A percentile compares a stretch with the other conserved stretches of the same genome.
phyloP scores from a whole-genome alignment of 2,888 invertebrate genomes.

The Lomographa bimaculata region DNA sequence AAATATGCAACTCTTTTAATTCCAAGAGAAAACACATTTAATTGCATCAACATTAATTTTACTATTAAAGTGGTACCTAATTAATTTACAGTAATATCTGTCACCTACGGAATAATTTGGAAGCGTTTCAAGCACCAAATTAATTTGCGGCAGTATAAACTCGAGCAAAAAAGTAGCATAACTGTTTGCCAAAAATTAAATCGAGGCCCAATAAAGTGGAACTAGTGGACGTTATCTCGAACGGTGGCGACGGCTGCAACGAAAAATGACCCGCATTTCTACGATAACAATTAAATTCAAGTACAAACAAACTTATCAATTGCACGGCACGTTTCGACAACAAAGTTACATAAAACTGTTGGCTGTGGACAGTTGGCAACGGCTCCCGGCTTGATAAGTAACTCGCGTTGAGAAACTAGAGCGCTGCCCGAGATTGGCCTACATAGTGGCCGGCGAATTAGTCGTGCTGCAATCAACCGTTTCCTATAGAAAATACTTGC shows the following conservation, averaged over 20 bases:
- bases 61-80: too few species aligned
- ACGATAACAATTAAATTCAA: constrained; percentile 36
- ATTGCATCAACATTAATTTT: too few species aligned
- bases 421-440: constrained; percentile 74
- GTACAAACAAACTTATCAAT: constrained; percentile 62
- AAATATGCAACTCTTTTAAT: constrained; percentile 5
- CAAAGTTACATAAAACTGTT: constrained; percentile 77
- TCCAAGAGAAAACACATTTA: too few species aligned
- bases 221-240: constrained; percentile 27
- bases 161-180: constrained; percentile 12
- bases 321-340: constrained; percentile 76
- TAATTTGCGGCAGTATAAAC: constrained; percentile 18
- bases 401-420: constrained; percentile 78
- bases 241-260: constrained; percentile 23
- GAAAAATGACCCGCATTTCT: constrained; percentile 29
- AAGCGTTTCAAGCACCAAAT: constrained; percentile 18
- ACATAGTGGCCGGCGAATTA: constrained; percentile 71
- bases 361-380: constrained; percentile 70
- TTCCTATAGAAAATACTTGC: constrained; percentile 69
- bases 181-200: constrained; percentile 23
- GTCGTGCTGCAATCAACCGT: constrained; percentile 72
- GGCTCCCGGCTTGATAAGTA: constrained; percentile 73
- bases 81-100: not conserved
- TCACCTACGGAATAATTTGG: constrained; percentile 19
- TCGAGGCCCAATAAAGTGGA: constrained; percentile 15